These are phyloP conservation scores for Pissodes strobi DNA, from an alignment of 1,140 invertebrate species.

Conservation along the genomic window DNA sequence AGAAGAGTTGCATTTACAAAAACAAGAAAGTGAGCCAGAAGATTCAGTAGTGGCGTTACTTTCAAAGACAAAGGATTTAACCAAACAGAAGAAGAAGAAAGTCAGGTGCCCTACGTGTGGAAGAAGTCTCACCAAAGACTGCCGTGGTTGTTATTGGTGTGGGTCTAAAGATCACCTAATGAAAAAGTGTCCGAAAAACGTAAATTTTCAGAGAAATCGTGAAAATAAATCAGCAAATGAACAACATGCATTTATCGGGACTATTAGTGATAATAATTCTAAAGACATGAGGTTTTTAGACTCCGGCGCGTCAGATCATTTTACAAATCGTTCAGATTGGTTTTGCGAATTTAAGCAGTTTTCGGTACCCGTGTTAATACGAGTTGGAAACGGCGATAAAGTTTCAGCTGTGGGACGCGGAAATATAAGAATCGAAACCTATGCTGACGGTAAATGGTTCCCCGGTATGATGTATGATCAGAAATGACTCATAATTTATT, in stretches of 20 bases:
- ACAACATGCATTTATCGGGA: neutral
- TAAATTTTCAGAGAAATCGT: neutral
- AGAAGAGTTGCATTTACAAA: too few species aligned
- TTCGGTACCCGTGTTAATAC: neutral
- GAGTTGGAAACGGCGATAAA: neutral
- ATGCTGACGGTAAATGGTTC: neutral
- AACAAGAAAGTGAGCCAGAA: neutral
- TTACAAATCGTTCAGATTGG: too few species aligned
- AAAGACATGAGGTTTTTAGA: neutral
- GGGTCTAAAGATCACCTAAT: slow-evolving; percentile 6
- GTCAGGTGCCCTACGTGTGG: slow-evolving; percentile 6
- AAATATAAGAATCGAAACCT: neutral
- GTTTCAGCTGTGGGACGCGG: neutral
- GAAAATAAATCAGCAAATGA: neutral
- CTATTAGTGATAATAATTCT: neutral
- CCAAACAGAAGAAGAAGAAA: neutral
- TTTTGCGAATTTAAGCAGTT: neutral
- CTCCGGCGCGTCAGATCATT: too few species aligned
- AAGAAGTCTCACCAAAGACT: neutral
- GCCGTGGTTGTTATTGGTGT: too few species aligned
- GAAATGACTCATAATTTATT: neutral
- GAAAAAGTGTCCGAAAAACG: neutral
- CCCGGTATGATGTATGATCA: slow-evolving; percentile 1
- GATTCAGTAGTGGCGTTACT: neutral
- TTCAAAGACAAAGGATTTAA: neutral